These are phyloP conservation scores for Apodemia zela DNA, from an alignment of 2,888 invertebrate species.

Conservation along the genomic window DNA sequence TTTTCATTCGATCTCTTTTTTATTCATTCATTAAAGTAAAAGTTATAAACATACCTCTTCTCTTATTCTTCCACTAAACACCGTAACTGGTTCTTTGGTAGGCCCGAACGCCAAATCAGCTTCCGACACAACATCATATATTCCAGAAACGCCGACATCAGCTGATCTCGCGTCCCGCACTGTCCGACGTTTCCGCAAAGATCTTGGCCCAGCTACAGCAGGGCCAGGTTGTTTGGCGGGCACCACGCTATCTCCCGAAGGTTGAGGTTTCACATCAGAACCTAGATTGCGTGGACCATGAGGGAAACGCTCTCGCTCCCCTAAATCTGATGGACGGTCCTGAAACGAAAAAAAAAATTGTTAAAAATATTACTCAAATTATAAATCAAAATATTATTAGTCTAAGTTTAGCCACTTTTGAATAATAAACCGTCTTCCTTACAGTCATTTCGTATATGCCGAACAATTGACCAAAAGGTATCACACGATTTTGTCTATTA, in stretches of 20 bases:
- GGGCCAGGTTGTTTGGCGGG: slow-evolving; percentile 72
- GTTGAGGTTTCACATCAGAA: slow-evolving; percentile 56
- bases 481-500: too few relatives aligned
- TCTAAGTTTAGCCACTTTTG: too few relatives aligned
- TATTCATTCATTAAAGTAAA: not conserved
- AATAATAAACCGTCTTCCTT: too few relatives aligned
- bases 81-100: slow-evolving; percentile 90
- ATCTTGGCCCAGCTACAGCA: slow-evolving; percentile 75
- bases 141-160: slow-evolving; percentile 93
- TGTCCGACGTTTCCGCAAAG: slow-evolving; percentile 81
- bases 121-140: slow-evolving; percentile 95
- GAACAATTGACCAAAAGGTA: too few relatives aligned
- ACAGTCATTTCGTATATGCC: too few relatives aligned
- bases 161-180: slow-evolving; percentile 89
- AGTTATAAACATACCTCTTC: slow-evolving; percentile 81
- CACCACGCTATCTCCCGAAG: slow-evolving; percentile 63
- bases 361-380: not conserved
- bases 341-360: slow-evolving; percentile 38
- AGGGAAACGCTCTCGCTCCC: slow-evolving; percentile 86
- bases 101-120: slow-evolving; percentile 95
- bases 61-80: slow-evolving; percentile 92
- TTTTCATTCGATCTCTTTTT: too few relatives aligned
- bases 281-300: slow-evolving; percentile 88
- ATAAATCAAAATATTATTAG: too few relatives aligned
- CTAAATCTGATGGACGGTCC: slow-evolving; percentile 76